phyloP scores from a whole-genome alignment of 1,140 invertebrate species.

The Orius insidiosus region DNA sequence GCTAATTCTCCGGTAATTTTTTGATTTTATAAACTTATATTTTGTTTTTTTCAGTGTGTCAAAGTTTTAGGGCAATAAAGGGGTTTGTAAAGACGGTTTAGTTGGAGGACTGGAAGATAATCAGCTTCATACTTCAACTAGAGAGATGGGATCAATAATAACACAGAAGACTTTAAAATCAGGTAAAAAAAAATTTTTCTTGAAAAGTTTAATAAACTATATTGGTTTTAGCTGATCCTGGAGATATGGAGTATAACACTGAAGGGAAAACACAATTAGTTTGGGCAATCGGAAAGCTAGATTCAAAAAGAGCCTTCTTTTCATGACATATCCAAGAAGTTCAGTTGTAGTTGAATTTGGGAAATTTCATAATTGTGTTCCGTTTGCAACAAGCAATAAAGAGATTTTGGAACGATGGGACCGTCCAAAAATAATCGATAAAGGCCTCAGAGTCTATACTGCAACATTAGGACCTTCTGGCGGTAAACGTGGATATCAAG shows the following conservation, averaged over 20 bases:
- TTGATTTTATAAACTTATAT: neutral
- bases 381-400: constrained; percentile 38
- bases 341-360: constrained; percentile 48
- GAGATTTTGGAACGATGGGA: constrained; percentile 47
- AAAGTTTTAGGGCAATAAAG: constrained; percentile 68
- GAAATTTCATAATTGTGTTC: constrained; percentile 42
- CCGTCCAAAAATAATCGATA: constrained; percentile 56
- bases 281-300: constrained; percentile 71
- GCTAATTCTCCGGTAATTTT: constrained; percentile 53
- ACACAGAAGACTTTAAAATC: constrained; percentile 52
- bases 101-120: constrained; percentile 61
- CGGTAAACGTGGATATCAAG: constrained; percentile 54
- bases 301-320: constrained; percentile 65
- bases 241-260: constrained; percentile 55
- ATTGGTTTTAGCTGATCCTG: constrained; percentile 54
- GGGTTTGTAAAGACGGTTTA: constrained; percentile 61
- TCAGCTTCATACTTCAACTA: constrained; percentile 48
- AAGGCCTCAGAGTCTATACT: constrained; percentile 53
- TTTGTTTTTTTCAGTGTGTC: constrained; percentile 45
- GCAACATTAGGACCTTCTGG: constrained; percentile 67
- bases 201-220: too few relatives aligned
- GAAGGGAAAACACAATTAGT: constrained; percentile 50
- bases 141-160: constrained; percentile 63
- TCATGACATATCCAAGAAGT: constrained; percentile 60
- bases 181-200: too few relatives aligned